These are phyloP conservation scores for Triplophysa dalaica DNA, from an alignment of 2,113 vertebrate genomes.

Conservation along the genomic window DNA sequence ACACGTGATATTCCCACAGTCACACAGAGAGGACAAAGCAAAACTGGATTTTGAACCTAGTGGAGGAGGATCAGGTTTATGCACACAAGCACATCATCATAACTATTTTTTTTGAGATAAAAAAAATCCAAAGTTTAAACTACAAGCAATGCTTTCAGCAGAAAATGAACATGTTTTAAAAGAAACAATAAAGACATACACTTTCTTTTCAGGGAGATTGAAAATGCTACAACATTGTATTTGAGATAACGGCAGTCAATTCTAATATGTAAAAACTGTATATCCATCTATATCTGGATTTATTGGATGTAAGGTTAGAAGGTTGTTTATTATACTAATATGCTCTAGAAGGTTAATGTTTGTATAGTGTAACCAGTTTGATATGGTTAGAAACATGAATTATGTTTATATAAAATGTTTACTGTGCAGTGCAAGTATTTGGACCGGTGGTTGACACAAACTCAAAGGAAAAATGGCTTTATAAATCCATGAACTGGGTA, in stretches of 20 bases:
- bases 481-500: too few relatives aligned
- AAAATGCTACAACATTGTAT: background rate
- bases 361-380: too few relatives aligned
- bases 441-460: too few relatives aligned
- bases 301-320: background rate
- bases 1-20: slow-evolving; percentile 65
- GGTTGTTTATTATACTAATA: too few relatives aligned
- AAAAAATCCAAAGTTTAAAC: background rate
- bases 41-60: slow-evolving; percentile 48
- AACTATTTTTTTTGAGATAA: background rate
- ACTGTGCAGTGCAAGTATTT: too few relatives aligned
- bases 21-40: slow-evolving; percentile 58
- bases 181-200: background rate
- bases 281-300: background rate
- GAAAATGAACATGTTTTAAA: background rate
- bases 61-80: slow-evolving; percentile 20
- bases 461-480: too few relatives aligned
- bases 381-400: too few relatives aligned
- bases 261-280: too few relatives aligned
- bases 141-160: slow-evolving; percentile 16
- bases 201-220: background rate
- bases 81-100: slow-evolving; percentile 2
- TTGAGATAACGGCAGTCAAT: background rate
- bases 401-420: too few relatives aligned
- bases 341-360: background rate